phyloP scores from a whole-genome alignment of 2,888 invertebrate genomes.

The Erebia palarica region DNA sequence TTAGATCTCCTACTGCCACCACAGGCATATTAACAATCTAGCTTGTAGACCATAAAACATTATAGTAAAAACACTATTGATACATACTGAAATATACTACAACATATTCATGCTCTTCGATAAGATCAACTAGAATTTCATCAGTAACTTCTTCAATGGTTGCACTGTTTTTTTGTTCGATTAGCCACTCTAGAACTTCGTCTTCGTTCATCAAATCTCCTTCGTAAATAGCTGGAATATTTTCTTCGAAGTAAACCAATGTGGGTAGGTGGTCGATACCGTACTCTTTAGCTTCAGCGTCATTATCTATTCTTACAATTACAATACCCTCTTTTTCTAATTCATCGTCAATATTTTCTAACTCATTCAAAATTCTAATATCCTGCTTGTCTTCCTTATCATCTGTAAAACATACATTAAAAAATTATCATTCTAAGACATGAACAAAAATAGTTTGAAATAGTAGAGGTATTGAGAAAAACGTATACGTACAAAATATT shows the following conservation, averaged over 20 bases:
- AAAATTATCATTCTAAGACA: not conserved
- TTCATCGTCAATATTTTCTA: slow-evolving; percentile 96
- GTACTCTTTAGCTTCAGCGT: slow-evolving; percentile 94
- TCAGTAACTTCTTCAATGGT: slow-evolving; percentile 97
- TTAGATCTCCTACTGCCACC: not conserved
- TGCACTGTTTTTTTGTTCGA: slow-evolving; percentile 93
- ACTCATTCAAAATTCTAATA: slow-evolving; percentile 91
- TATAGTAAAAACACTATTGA: not conserved
- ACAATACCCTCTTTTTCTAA: slow-evolving; percentile 94
- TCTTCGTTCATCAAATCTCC: slow-evolving; percentile 96
- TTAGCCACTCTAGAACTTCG: slow-evolving; percentile 93
- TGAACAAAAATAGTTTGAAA: not conserved
- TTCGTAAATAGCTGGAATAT: slow-evolving; percentile 95
- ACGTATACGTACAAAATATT: slow-evolving; percentile 90
- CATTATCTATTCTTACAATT: slow-evolving; percentile 94
- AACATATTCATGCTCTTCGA: slow-evolving; percentile 95
- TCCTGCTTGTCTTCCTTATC: slow-evolving; percentile 95
- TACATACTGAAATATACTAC: slow-evolving; percentile 95
- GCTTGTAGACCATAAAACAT: not conserved
- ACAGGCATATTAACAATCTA: not conserved
- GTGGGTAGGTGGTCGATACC: slow-evolving; percentile 94
- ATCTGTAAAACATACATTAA: slow-evolving; percentile 78
- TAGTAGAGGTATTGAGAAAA: not conserved
- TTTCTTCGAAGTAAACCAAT: slow-evolving; percentile 94
- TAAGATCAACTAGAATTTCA: slow-evolving; percentile 92